Evolutionary conservation across 2,797 vertebrate species (phyloP).

Genomic region (Eremophila alpestris): DNA sequence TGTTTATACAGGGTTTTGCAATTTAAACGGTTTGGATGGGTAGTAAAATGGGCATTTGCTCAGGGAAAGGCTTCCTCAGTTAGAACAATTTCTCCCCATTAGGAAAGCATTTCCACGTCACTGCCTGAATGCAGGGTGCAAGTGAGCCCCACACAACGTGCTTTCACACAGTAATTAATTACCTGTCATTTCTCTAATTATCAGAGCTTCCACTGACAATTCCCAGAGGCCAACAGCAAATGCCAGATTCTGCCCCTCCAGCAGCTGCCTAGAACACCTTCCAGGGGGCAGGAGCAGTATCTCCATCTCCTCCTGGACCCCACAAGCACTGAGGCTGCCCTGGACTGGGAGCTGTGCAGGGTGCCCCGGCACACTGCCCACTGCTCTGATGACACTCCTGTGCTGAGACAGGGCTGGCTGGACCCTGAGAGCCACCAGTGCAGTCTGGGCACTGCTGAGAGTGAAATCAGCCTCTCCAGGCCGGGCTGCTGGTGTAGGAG

Average conservation of each 20-base stretch:
- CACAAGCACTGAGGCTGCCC: background rate
- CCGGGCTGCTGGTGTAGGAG: too few relatives aligned
- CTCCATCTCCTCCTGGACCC: background rate
- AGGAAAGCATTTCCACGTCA: accelerated
- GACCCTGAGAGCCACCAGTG: accelerated
- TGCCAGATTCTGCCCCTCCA: background rate
- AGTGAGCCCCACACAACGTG: background rate
- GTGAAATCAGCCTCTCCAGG: background rate
- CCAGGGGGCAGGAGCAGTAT: background rate
- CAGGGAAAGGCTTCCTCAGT: background rate
- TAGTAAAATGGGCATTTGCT: background rate
- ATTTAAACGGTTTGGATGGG: background rate
- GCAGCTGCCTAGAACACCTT: background rate
- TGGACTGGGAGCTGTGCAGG: too few relatives aligned
- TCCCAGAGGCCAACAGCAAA: constrained; percentile 16
- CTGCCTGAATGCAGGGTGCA: background rate
- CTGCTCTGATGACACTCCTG: accelerated
- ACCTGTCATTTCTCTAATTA: constrained; percentile 32
- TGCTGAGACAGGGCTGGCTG: accelerated
- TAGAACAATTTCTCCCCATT: background rate
- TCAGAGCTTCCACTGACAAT: background rate
- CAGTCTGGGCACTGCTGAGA: background rate
- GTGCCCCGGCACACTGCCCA: background rate
- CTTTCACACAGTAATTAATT: constrained; percentile 32
- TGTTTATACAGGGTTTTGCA: background rate